phyloP scores from a whole-genome alignment of 2,888 invertebrate species.

The Neelides folsomi region DNA sequence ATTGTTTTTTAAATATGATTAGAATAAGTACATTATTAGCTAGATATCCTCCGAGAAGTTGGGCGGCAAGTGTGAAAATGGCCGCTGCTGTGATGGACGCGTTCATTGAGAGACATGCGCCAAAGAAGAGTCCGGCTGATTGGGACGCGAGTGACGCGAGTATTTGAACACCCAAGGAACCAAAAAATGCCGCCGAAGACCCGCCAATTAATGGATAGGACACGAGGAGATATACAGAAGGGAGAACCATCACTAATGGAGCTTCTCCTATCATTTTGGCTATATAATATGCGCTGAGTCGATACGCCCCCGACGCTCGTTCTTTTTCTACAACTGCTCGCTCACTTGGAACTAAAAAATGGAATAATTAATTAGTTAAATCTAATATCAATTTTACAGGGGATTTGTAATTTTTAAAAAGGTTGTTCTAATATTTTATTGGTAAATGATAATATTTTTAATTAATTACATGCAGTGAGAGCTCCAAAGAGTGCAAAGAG shows the following conservation, averaged over 20 bases:
- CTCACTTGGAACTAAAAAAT: slow-evolving; percentile 56
- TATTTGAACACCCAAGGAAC: slow-evolving; percentile 46
- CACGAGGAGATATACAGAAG: slow-evolving; percentile 60
- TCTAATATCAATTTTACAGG: neutral
- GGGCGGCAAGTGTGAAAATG: slow-evolving; percentile 59
- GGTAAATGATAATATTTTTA: neutral
- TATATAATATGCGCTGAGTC: slow-evolving; percentile 63
- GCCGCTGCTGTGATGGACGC: slow-evolving; percentile 64
- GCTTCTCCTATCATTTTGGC: slow-evolving; percentile 70
- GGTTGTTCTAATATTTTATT: neutral
- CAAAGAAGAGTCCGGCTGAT: slow-evolving; percentile 65
- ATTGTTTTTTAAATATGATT: too few species aligned
- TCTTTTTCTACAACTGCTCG: slow-evolving; percentile 67
- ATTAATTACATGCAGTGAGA: slow-evolving; percentile 58
- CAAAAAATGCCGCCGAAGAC: slow-evolving; percentile 51
- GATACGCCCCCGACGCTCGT: slow-evolving; percentile 60
- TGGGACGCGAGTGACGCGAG: slow-evolving; percentile 35
- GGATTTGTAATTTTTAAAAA: neutral
- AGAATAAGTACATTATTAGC: slow-evolving; percentile 44
- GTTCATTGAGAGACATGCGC: slow-evolving; percentile 63
- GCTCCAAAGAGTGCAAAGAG: slow-evolving; percentile 64
- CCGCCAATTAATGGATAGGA: slow-evolving; percentile 63
- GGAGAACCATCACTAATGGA: slow-evolving; percentile 58
- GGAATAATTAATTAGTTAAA: neutral
- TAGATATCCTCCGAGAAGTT: slow-evolving; percentile 61